Base-by-base conservation (phyloP, 2,888 invertebrate genomes). In the Pinctada fucata region DNA sequence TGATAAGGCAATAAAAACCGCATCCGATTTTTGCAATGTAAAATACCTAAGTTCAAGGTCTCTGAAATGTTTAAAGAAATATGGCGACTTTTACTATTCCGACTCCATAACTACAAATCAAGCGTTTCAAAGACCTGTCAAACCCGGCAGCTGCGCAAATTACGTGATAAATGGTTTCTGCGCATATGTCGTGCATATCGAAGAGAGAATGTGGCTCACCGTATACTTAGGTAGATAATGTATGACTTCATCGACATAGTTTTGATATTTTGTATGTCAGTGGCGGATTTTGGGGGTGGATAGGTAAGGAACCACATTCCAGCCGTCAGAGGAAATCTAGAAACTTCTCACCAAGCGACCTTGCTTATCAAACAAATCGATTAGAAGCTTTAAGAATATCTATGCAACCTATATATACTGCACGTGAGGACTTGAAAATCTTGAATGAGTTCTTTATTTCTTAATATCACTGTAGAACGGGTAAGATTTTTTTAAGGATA, bases 121-220 rank as follows among this genome's bases (percentile, higher is more conserved):
- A 58, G 58, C 58, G 58, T 58, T 58, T 58, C 58, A 10, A 58
- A 58, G 58, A 58, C 58, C 58, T 58, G 58, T 58, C 58, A 58
- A 6, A 58, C 13, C 6, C 58, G 58, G 58, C 58, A 58, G 58
- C 58, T 58, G 58, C 58, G 58, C 58, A 58, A 58, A 58, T 58
- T 58, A 13, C 58, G 58, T 58, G 58, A 58, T 58, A 58, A 58
- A 58, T 58, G 6, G 13, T 13, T 58, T 58, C 31, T 58, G 58
- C 58, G 58, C 58, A 58, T 58, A 58, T 58, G 58, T 13, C 13
- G 58, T 13, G 13, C 8, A 58, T 6, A 13, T 13, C 58, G 58
- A 6, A 10, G 58, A 13, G 58, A 58, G 58, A 10, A 58, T 58
- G 8, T 58, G 8, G 6, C 13, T 58, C 58, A 58, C 8, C 13